These are phyloP conservation scores for Hypanus sabinus DNA, from an alignment of 2,113 vertebrate species.

Conservation along the genomic window DNA sequence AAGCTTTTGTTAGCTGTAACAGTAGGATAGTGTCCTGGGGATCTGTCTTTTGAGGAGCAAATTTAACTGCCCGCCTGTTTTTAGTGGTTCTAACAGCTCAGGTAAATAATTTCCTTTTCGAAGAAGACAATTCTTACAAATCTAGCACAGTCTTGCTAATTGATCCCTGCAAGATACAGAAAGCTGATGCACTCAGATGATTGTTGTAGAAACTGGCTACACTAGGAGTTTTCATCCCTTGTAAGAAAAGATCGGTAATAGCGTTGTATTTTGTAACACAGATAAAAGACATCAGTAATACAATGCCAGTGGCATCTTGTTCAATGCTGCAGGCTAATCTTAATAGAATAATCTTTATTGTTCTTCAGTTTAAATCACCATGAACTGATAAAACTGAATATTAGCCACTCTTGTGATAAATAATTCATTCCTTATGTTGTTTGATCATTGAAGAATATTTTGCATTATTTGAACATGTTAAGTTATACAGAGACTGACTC, in stretches of 20 bases:
- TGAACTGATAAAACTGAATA: neutral
- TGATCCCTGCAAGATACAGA: neutral
- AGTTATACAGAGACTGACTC: neutral
- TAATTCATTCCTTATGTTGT: neutral
- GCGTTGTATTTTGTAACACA: neutral
- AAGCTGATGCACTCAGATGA: neutral
- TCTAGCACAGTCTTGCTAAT: too few relatives aligned
- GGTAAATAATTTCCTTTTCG: too few relatives aligned
- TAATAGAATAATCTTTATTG: neutral
- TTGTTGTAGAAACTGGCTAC: neutral
- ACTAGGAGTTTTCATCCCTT: neutral
- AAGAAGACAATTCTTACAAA: too few relatives aligned
- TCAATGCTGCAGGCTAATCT: neutral
- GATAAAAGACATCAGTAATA: neutral
- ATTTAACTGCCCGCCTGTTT: too few relatives aligned
- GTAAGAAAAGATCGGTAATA: neutral
- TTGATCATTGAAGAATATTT: neutral
- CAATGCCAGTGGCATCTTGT: neutral
- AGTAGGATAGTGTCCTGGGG: too few relatives aligned
- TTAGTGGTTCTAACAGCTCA: too few relatives aligned
- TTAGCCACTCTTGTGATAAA: neutral
- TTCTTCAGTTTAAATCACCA: neutral
- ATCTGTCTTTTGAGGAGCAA: too few relatives aligned
- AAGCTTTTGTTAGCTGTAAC: too few relatives aligned
- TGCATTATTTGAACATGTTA: too few relatives aligned